These are phyloP conservation scores for Florisuga fusca DNA, from an alignment of 2,797 vertebrate species.

Conservation along the genomic window DNA sequence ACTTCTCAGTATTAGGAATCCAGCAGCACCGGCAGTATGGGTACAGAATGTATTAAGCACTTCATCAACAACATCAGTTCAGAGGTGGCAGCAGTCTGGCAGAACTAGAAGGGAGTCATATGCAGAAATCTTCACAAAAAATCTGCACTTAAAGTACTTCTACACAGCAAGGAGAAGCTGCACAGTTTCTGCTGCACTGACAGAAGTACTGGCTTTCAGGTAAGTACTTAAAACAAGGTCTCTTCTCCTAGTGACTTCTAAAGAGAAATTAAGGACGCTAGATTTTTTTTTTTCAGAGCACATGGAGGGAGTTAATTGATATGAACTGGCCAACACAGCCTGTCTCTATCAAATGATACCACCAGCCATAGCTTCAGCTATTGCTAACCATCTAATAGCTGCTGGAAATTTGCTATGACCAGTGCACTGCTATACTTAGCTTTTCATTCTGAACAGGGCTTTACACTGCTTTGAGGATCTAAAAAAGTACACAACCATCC, in stretches of 20 bases:
- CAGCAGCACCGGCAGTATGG: background rate
- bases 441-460: background rate
- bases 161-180: background rate
- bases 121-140: conserved; percentile 13
- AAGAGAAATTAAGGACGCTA: conserved; percentile 3
- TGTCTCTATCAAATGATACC: background rate
- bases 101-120: background rate
- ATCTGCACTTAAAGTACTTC: conserved; percentile 1
- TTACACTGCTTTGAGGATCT: background rate
- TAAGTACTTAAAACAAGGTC: background rate
- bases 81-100: background rate
- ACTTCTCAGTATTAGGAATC: background rate
- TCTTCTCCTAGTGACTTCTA: background rate
- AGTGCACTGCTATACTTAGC: background rate
- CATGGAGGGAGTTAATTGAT: background rate
- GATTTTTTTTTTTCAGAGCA: background rate
- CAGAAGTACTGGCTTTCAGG: background rate
- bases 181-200: background rate
- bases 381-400: background rate
- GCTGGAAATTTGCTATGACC: background rate
- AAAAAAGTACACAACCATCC: background rate
- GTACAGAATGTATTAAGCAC: background rate
- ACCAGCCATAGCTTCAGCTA: background rate
- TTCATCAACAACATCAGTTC: conserved; percentile 44
- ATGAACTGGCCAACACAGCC: background rate